phyloP scores from a whole-genome alignment of 2,113 vertebrate genomes.

The Peromyscus polionotus region DNA sequence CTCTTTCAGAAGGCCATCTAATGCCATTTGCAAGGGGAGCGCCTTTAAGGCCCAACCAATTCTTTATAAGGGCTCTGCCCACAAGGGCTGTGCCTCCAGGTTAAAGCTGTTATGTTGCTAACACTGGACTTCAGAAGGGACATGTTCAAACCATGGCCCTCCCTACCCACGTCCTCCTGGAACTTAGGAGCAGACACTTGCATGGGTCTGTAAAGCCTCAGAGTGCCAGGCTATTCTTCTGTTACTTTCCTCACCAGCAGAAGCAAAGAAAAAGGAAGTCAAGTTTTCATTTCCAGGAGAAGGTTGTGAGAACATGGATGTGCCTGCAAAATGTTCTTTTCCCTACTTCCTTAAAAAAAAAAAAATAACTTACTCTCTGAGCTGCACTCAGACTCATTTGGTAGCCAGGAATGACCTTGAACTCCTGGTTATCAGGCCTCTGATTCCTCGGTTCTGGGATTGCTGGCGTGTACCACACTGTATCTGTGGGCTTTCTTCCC shows the following conservation, averaged over 20 bases:
- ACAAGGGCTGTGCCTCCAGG: background rate
- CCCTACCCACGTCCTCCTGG: background rate
- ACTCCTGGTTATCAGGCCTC: background rate
- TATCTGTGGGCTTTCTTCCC: background rate
- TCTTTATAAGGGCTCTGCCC: background rate
- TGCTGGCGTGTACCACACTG: rapidly evolving
- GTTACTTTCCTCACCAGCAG: background rate
- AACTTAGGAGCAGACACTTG: background rate
- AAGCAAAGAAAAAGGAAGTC: background rate
- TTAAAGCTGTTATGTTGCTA: background rate
- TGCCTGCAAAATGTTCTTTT: background rate
- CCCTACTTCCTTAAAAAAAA: background rate
- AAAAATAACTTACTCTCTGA: background rate
- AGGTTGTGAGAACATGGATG: background rate
- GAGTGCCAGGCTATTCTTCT: background rate
- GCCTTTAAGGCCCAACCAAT: background rate
- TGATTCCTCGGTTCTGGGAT: background rate
- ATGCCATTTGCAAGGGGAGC: background rate
- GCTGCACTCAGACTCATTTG: background rate
- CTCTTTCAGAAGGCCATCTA: background rate
- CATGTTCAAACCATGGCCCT: background rate
- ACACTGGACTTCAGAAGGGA: background rate
- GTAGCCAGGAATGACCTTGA: background rate
- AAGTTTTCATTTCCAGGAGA: background rate
- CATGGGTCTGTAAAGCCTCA: background rate